These are phyloP conservation scores for Laterallus jamaicensis DNA, from an alignment of 2,113 vertebrate genomes.

Conservation along the genomic window DNA sequence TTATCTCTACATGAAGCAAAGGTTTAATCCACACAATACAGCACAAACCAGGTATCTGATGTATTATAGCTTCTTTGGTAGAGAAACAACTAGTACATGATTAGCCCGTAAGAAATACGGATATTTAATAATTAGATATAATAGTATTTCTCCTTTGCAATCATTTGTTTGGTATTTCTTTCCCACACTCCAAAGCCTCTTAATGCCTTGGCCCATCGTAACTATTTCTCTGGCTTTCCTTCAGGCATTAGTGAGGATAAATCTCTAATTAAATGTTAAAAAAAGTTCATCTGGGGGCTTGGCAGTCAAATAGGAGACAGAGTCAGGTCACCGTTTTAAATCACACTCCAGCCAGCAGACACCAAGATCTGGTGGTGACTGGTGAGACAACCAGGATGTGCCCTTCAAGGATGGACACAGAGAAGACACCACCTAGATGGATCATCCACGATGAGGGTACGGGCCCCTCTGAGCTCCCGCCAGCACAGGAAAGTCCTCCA, in stretches of 20 bases:
- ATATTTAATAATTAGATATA: neutral
- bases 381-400: neutral
- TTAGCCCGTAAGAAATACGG: slow-evolving; percentile 13
- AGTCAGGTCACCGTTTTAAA: neutral
- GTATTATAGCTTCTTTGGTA: neutral
- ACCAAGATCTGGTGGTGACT: neutral
- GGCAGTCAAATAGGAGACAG: neutral
- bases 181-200: neutral
- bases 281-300: neutral
- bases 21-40: neutral
- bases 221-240: neutral
- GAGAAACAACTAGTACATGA: neutral
- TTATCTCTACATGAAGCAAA: slow-evolving; percentile 37
- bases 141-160: neutral
- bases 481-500: neutral
- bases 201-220: neutral
- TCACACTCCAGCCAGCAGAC: neutral
- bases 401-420: neutral
- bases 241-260: neutral
- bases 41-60: neutral
- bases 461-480: neutral
- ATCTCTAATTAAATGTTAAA: neutral
- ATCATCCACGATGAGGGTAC: neutral
- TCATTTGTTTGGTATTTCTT: slow-evolving; percentile 9
- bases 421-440: neutral